Conservation (phyloP, 2,113 vertebrate species). For the Nibea albiflora region DNA sequence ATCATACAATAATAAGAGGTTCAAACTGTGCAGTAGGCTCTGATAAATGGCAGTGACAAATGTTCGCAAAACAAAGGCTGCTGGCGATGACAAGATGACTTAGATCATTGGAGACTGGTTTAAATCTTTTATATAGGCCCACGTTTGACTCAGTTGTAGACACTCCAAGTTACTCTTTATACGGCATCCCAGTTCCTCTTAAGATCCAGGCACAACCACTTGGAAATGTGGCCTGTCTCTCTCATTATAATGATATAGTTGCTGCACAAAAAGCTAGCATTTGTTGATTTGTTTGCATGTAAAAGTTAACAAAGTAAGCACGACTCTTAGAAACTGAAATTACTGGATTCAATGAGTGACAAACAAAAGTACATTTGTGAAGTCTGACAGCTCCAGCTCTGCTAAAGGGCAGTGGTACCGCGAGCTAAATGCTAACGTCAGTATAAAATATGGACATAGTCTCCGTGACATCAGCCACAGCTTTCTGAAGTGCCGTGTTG, state of each 20-base stretch:
- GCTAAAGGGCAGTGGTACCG: background rate
- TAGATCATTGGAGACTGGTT: slow-evolving; percentile 22
- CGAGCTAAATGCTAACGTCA: background rate
- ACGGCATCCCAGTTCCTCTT: background rate
- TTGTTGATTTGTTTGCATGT: background rate
- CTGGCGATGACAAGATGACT: slow-evolving; percentile 53
- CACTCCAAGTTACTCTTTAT: background rate
- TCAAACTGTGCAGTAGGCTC: slow-evolving; percentile 56
- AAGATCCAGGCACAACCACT: background rate
- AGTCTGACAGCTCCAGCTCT: background rate
- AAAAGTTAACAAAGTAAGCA: background rate
- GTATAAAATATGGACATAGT: background rate
- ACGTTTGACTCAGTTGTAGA: background rate
- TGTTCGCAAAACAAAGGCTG: slow-evolving; percentile 61
- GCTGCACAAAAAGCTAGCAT: background rate
- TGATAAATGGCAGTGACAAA: slow-evolving; percentile 68
- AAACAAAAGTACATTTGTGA: background rate
- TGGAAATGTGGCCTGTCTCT: background rate
- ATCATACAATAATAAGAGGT: slow-evolving; percentile 55
- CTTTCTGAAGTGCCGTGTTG: too few relatives aligned
- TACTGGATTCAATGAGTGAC: too few relatives aligned
- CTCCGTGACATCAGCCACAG: too few relatives aligned
- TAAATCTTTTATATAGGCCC: slow-evolving; percentile 35
- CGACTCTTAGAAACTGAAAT: too few relatives aligned
- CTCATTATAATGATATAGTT: background rate